Conservation (phyloP, 2,113 vertebrate species). For the Deroptyus accipitrinus region DNA sequence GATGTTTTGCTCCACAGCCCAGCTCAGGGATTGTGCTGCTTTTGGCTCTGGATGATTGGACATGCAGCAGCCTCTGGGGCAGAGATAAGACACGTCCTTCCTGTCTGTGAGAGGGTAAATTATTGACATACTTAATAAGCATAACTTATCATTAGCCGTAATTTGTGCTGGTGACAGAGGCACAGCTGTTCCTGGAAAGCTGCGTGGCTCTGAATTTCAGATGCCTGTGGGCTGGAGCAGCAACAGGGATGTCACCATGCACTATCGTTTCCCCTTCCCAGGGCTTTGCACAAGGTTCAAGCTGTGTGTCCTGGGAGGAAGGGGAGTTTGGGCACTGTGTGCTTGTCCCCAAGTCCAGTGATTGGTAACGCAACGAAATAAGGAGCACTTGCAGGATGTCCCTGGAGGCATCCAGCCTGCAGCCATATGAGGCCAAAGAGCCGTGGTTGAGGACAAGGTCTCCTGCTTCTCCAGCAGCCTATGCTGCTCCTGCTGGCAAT, state of each 20-base stretch:
- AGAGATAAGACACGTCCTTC: background rate
- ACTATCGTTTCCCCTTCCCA: background rate
- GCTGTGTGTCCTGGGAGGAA: background rate
- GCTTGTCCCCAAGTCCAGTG: background rate
- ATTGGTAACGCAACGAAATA: background rate
- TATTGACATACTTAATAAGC: conserved; percentile 24
- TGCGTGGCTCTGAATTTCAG: background rate
- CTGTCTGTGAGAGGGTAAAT: background rate
- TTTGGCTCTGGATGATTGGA: background rate
- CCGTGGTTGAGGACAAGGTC: background rate
- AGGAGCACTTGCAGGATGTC: background rate
- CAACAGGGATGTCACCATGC: accelerated
- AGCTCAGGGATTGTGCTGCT: background rate
- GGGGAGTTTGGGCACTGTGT: accelerated
- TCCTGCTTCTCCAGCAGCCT: background rate
- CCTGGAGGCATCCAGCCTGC: background rate
- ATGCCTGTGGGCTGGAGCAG: background rate
- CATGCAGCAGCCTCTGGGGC: background rate
- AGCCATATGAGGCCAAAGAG: background rate
- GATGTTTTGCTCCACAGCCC: accelerated
- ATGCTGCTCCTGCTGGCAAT: background rate
- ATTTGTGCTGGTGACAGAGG: background rate
- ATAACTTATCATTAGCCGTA: conserved; percentile 14
- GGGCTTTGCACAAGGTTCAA: background rate
- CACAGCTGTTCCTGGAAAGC: conserved; percentile 38